Evolutionary conservation across 2,888 invertebrate species (phyloP), one percentile per base, ranked within the genome.

Genomic region (Parelbella ahira): DNA sequence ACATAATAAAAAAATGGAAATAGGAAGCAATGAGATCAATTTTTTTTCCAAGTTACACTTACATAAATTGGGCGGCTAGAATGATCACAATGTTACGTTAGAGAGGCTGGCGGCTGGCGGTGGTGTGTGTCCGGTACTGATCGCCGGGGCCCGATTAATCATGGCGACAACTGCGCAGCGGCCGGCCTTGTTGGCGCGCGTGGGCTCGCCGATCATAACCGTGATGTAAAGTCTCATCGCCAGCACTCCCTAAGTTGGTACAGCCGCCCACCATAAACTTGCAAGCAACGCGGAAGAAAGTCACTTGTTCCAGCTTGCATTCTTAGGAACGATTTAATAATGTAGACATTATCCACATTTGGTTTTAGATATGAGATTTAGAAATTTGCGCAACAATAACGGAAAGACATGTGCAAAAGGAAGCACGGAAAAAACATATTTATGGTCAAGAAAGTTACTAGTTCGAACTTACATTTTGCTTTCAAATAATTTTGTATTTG

Each of bases 151-250:
- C 52, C 61, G 76, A 82, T 84, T 83, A 84, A 84, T 87, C 86
- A 84, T 82, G 24, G 58, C 56, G 67, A 68, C 79, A 78, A 84
- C 79, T 87, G 79, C 87, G 87, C 81, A 86, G 73, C 68, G 63
- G 53, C 56, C 63, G 82, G 60, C 83, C 83, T 86, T 83, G 83
- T 50, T 48, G 48, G 21, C 45, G 63, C 67, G 84, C 81, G 87
- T 87, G 83, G 87, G 87, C 55, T 58, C 53, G 48, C 62, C 57
- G 64, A 71, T 80, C 79, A 82, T 77, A 80, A 78, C 68, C 63
- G 58, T 56, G 53, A 55, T 55, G 52, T 53, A 53, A 54, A 68
- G 63, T 60, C 65, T 74, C 83, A 76, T 79, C 77, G 53, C 51
- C 52, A 51, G 51, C 62, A 60, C 61, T 59, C 55, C 50, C 44